A percentile compares a stretch with the other conserved stretches of the same genome.
These are phyloP conservation scores for Epinephelus coioides DNA, from an alignment of 2,797 vertebrate species.

Conservation along the genomic window DNA sequence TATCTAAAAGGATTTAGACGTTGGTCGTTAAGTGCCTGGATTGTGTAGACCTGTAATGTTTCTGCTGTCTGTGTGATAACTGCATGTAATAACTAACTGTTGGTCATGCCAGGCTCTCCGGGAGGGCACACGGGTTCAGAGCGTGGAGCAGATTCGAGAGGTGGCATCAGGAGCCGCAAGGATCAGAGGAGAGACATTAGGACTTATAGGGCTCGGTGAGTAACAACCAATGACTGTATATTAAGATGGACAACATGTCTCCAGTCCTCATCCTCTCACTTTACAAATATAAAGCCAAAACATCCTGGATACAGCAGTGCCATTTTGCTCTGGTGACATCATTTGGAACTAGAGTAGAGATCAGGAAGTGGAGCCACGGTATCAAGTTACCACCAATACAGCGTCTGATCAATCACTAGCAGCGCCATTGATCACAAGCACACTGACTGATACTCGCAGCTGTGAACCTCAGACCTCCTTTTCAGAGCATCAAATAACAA, in stretches of 20 bases:
- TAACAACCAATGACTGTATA: background rate
- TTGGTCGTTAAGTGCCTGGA: slow-evolving; percentile 36
- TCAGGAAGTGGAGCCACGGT: no score
- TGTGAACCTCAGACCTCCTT: no score
- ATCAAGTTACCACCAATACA: no score
- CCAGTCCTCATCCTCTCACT: background rate
- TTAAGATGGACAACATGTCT: no score
- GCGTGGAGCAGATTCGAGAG: slow-evolving; percentile 98
- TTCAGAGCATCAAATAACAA: no score
- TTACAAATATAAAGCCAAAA: background rate
- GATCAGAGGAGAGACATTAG: slow-evolving; percentile 96
- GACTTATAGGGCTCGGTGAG: slow-evolving; percentile 97
- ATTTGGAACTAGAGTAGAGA: no score
- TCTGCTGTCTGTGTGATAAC: background rate
- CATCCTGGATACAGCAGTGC: no score
- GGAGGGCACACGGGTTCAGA: slow-evolving; percentile 96
- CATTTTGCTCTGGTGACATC: no score
- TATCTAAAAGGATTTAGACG: slow-evolving; percentile 37
- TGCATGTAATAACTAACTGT: background rate
- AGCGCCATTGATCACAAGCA: no score
- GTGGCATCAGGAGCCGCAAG: slow-evolving; percentile 97
- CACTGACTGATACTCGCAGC: no score
- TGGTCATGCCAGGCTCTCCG: slow-evolving; percentile 90
- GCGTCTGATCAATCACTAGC: no score
- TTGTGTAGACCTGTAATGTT: background rate